Percentiles rank a stretch among this genome's conserved stretches.
phyloP scores from a whole-genome alignment of 2,888 invertebrate genomes.

The Camptogramma bilineatum region DNA sequence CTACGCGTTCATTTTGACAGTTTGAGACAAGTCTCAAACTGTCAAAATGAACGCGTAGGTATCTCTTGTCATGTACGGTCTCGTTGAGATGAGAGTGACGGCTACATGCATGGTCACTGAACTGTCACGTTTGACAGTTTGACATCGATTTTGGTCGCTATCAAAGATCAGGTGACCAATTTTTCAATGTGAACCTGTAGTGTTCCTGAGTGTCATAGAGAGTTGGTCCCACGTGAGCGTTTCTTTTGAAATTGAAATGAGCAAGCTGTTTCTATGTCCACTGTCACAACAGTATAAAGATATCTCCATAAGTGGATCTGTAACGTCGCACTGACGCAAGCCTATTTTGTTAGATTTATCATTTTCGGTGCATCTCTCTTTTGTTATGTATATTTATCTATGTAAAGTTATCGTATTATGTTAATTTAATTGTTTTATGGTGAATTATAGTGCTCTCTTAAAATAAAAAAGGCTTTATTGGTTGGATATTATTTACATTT shows the following conservation, averaged over 20 bases:
- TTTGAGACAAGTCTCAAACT: no score
- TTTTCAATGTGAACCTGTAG: no score
- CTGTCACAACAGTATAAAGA: slow-evolving; percentile 36
- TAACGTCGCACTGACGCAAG: slow-evolving; percentile 39
- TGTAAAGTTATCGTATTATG: slow-evolving; percentile 29
- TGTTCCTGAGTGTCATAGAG: no score
- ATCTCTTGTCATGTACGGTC: no score
- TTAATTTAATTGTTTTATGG: slow-evolving; percentile 34
- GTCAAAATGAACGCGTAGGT: no score
- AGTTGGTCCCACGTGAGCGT: no score
- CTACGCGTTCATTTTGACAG: no score
- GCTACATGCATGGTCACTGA: no score
- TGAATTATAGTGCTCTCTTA: slow-evolving; percentile 8
- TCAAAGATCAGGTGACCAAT: no score
- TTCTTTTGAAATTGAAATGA: neutral
- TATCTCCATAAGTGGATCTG: slow-evolving; percentile 39
- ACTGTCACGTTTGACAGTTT: no score
- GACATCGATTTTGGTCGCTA: no score
- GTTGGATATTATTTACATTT: neutral
- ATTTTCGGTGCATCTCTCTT: slow-evolving; percentile 26
- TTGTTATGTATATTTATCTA: slow-evolving; percentile 29
- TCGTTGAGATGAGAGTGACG: no score
- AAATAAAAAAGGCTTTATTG: neutral
- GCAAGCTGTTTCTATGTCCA: slow-evolving; percentile 3
- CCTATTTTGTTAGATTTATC: slow-evolving; percentile 44